These are phyloP conservation scores for Saccopteryx leptura DNA, from an alignment of 2,113 vertebrate species.

Conservation along the genomic window DNA sequence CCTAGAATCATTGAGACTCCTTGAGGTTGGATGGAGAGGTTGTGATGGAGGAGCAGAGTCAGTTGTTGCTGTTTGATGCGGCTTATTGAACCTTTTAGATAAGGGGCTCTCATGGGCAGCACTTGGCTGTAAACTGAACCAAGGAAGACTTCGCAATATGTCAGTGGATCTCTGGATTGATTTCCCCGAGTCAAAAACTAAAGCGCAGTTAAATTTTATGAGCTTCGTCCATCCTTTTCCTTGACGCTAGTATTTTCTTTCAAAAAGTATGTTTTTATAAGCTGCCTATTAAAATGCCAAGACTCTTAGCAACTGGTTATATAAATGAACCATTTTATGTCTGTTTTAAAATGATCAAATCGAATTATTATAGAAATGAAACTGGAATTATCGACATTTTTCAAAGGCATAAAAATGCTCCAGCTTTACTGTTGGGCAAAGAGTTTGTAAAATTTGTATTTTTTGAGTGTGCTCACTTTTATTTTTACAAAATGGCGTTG, in stretches of 20 bases:
- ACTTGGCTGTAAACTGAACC: background rate
- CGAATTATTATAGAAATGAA: slow-evolving; percentile 63
- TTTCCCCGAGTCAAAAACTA: slow-evolving; percentile 67
- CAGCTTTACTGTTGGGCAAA: background rate
- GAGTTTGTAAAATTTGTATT: no score
- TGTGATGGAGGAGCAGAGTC: no score
- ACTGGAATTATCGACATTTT: slow-evolving; percentile 25
- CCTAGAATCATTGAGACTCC: background rate
- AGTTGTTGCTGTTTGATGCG: background rate
- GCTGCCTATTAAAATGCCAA: slow-evolving; percentile 53
- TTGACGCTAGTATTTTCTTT: slow-evolving; percentile 55
- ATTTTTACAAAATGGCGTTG: no score
- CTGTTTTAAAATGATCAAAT: slow-evolving; percentile 64
- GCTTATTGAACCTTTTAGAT: background rate
- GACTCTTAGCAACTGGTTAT: slow-evolving; percentile 65
- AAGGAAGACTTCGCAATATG: background rate
- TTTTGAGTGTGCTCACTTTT: no score
- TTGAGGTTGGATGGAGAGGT: background rate
- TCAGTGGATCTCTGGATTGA: background rate
- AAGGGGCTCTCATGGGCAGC: background rate
- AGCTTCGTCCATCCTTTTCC: slow-evolving; percentile 54
- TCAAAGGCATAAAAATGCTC: slow-evolving; percentile 48
- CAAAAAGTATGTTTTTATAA: slow-evolving; percentile 70
- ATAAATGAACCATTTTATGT: slow-evolving; percentile 74
- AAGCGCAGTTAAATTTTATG: slow-evolving; percentile 72